Evolutionary conservation across 2,888 invertebrate species (phyloP).

Genomic region (Apodemia mormo): DNA sequence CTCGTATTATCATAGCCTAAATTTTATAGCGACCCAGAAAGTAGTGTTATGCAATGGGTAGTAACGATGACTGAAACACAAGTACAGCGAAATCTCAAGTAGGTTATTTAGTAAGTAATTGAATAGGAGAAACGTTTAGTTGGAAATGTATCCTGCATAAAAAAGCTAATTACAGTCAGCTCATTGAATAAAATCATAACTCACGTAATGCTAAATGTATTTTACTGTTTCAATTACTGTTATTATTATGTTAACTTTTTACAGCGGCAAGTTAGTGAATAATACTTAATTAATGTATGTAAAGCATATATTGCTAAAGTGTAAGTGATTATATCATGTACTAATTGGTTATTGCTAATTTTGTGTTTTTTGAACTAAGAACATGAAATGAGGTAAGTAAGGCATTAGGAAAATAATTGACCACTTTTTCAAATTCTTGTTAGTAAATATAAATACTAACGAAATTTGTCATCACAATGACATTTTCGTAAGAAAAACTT

Average conservation of each 20-base stretch:
- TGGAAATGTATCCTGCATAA: background rate
- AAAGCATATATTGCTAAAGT: background rate
- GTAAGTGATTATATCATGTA: background rate
- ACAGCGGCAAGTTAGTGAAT: background rate
- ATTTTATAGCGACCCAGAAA: slow-evolving; percentile 47
- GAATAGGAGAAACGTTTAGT: slow-evolving; percentile 22
- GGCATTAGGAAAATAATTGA: too few species aligned
- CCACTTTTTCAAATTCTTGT: too few species aligned
- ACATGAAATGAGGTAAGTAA: slow-evolving; percentile 42
- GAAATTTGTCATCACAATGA: too few species aligned
- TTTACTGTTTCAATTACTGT: slow-evolving; percentile 13
- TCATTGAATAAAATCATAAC: slow-evolving; percentile 5
- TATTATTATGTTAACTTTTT: background rate
- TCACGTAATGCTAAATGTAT: background rate
- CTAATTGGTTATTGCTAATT: background rate
- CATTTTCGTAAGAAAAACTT: too few species aligned
- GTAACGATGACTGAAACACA: slow-evolving; percentile 52
- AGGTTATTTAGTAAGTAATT: slow-evolving; percentile 36
- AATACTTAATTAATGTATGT: background rate
- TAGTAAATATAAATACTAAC: too few species aligned
- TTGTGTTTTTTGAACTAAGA: slow-evolving; percentile 24
- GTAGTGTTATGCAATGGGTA: slow-evolving; percentile 54
- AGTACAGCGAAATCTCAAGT: slow-evolving; percentile 49
- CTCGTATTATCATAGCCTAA: slow-evolving; percentile 30
- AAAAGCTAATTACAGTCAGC: background rate